Evolutionary conservation across 1,140 invertebrate genomes (phyloP).

Genomic region (Pteromalus puparum): DNA sequence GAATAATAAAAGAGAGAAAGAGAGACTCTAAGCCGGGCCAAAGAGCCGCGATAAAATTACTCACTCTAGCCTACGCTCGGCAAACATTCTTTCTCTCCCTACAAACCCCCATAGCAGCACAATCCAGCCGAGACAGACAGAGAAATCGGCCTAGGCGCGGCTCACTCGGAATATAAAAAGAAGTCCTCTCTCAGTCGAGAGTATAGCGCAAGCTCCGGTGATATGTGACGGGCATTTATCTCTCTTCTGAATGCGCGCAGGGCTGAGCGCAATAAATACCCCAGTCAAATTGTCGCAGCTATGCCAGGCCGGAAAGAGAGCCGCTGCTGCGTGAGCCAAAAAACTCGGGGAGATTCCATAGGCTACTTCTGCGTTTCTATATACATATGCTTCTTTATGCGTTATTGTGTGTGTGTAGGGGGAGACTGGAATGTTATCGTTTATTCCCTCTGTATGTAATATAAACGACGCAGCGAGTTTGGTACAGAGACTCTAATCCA

Average conservation of each 20-base stretch:
- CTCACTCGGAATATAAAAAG: constrained; percentile 3
- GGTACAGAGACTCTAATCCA: neutral
- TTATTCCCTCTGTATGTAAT: too few species aligned
- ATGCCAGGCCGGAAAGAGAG: constrained; percentile 39
- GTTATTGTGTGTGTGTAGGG: neutral
- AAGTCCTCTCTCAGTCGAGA: neutral
- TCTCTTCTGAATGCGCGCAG: constrained; percentile 65
- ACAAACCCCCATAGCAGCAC: neutral
- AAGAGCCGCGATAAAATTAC: constrained; percentile 42
- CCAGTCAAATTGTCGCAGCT: constrained; percentile 41
- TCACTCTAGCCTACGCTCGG: constrained; percentile 5
- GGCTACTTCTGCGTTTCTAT: constrained; percentile 6
- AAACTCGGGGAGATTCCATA: neutral
- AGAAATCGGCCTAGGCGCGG: neutral
- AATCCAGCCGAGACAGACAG: neutral
- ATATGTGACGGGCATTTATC: constrained; percentile 71
- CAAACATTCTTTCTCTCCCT: neutral
- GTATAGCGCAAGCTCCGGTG: constrained; percentile 52
- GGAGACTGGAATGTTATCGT: too few species aligned
- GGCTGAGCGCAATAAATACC: constrained; percentile 63
- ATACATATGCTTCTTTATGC: constrained; percentile 17
- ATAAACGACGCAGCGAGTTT: neutral
- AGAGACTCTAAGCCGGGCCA: neutral
- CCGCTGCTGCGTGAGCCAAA: constrained; percentile 39
- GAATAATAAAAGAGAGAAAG: neutral